Evolutionary conservation across 2,888 invertebrate species (phyloP).

Genomic region (Zygothrica quintamaculata): DNA sequence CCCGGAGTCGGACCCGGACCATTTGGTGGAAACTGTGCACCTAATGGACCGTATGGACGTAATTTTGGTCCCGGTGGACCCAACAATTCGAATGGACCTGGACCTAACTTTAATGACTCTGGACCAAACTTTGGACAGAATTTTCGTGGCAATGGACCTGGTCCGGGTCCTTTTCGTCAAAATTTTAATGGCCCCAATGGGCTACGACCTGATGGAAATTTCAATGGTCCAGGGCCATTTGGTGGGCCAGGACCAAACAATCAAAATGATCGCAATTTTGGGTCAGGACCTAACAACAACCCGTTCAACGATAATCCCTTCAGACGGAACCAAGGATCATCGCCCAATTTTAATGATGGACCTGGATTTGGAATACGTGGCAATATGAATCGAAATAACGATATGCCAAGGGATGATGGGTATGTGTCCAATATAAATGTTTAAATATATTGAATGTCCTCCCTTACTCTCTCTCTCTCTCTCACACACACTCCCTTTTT

Average conservation of each 20-base stretch:
- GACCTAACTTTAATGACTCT: conserved; percentile 25
- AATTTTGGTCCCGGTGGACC: conserved; percentile 44
- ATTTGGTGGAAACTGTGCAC: conserved; percentile 25
- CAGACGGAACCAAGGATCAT: conserved; percentile 59
- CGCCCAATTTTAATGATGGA: conserved; percentile 27
- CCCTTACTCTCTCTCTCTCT: neutral
- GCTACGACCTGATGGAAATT: conserved; percentile 35
- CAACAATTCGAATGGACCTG: conserved; percentile 41
- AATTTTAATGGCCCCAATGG: conserved; percentile 24
- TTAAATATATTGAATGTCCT: conserved; percentile 1
- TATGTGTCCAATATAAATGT: conserved; percentile 54
- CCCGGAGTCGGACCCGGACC: conserved; percentile 8
- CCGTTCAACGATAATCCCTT: conserved; percentile 71
- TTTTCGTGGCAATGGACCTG: conserved; percentile 32
- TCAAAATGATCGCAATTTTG: conserved; percentile 40
- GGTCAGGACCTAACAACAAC: conserved; percentile 35
- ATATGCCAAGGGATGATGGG: conserved; percentile 50
- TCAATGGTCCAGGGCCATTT: conserved; percentile 36
- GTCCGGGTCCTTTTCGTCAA: conserved; percentile 8
- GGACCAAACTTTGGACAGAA: conserved; percentile 28
- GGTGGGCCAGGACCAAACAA: conserved; percentile 29
- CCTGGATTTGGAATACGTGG: conserved; percentile 30
- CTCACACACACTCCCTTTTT: neutral
- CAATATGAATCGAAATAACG: conserved; percentile 36
- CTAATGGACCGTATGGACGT: conserved; percentile 40